Base-by-base conservation (phyloP, 2,888 invertebrate species). In the Nezara viridula region DNA sequence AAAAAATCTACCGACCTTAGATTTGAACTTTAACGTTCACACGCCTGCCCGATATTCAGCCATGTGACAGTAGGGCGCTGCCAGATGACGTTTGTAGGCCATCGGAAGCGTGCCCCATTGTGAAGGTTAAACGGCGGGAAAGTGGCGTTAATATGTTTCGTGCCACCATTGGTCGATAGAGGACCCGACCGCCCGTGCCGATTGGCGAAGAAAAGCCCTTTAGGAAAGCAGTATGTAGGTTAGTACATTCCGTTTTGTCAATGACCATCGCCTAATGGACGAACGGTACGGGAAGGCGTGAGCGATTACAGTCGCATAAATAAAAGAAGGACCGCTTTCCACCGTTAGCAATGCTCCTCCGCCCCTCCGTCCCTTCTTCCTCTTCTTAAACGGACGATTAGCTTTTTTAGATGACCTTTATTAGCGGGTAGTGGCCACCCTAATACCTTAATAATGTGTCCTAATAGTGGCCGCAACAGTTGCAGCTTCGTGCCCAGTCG, bases 51-150 rank as follows among this genome's bases (percentile, higher is more conserved):
- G 40, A 81, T 77, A 73, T 55, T n/a, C 55, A 60, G 24, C n/a
- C 16, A 44, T 81, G 14, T 81, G 44, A 44, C 81, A 9, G 40
- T 47, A 24, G 81, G n/a, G 44, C n/a, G 81, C 12, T 44, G 12
- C n/a, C 10, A n/a, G 12, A n/a, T 24, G 81, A n/a, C 44, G n/a
- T 81, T 81, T 44, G 81, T 81, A 81, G 81, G 81, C 81, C 81
- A 81, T 81, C 81, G 37, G 81, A 47, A 81, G 40, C 81, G 81
- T 81, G 81, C 81, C 24, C 81, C 81, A n/a, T 81, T 81, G 81
- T 81, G 44, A 0, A 5, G 44, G 12, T 16, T 81, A 81, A 81
- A 47, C 81, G 81, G n/a, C 44, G 44, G 37, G 44, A 81, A 81
- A 81, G 81, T 81, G 81, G 44, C 24, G 44, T 81, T 81, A 81